Evolutionary conservation across 2,113 vertebrate species (phyloP), one percentile per base, ranked within the genome.

Genomic region (Microcebus ravelobensis): DNA sequence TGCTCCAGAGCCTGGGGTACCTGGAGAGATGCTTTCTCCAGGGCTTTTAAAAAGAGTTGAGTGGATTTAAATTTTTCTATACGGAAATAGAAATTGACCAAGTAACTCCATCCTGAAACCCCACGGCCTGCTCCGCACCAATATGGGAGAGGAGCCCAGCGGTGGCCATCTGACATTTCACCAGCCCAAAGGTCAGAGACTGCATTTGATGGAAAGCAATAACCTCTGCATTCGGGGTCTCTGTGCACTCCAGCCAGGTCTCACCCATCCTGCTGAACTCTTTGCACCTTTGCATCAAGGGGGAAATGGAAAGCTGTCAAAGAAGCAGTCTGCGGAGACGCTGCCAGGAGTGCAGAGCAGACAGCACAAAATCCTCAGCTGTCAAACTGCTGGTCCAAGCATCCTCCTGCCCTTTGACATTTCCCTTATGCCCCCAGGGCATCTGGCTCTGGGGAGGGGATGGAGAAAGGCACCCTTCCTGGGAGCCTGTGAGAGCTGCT

Each of bases 61-160:
- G 67, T 74, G 18, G 77, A 86, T 96, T 97, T 70, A 91, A 87
- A 71, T 48, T 36, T 92, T 90, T 85, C 73, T 48, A 52, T 70
- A 34, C 15, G 17, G 48, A 96, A 42, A 76, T 0, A 82, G 90
- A 82, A 95, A 92, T 42, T 76, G 95, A 87, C 55, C 45, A 48
- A 3, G 20, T 23, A 15, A 61, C 85, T 94, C 76, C 48, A 50
- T 73, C 31, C 77, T 52, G 59, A 29, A 34, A 55, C 7, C n/a
- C 27, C 36, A 73, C 68, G 89, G 88, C 59, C 74, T 83, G 50
- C 34, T 82, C 11, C 6, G n/a, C 36, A 71, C 11, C 42, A 57
- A 14, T 29, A 36, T 3, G 6, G 79, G 50, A 91, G n/a, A 87
- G 39, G 55, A 94, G n/a, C 65, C 45, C 65, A 68, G 74, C 1